phyloP scores from a whole-genome alignment of 2,888 invertebrate genomes.

The Drosophila paracracens region DNA sequence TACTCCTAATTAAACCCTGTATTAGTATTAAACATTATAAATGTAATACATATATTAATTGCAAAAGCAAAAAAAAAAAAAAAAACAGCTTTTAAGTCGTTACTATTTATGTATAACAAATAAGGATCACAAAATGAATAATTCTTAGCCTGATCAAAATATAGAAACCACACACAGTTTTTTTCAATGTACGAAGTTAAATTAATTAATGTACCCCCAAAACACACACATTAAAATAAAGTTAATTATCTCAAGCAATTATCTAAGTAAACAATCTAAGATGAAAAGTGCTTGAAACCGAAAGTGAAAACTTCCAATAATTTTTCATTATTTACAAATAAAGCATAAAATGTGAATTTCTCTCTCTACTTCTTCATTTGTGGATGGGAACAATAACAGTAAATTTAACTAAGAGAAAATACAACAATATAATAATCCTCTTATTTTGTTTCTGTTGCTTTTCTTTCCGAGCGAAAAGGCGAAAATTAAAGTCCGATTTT shows the following conservation, averaged over 20 bases:
- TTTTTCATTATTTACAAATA: constrained; percentile 46
- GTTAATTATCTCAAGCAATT: constrained; percentile 25
- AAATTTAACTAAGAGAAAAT: not conserved
- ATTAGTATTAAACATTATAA: constrained; percentile 64
- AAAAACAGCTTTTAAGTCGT: constrained; percentile 24
- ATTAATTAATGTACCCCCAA: constrained; percentile 50
- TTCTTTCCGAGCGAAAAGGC: not conserved
- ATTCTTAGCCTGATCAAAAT: constrained; percentile 23
- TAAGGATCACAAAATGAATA: constrained; percentile 19
- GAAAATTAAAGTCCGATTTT: not conserved
- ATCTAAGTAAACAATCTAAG: constrained; percentile 3
- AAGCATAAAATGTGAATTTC: constrained; percentile 26
- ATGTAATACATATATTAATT: constrained; percentile 51
- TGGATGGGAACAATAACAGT: not conserved
- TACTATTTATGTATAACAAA: constrained; percentile 26
- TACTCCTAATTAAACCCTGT: constrained; percentile 47
- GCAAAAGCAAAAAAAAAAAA: not conserved
- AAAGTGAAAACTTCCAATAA: not conserved
- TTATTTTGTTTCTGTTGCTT: not conserved
- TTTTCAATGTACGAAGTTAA: constrained; percentile 42
- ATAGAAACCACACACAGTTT: constrained; percentile 22
- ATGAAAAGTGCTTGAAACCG: not conserved
- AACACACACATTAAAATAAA: constrained; percentile 37
- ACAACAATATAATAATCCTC: too few relatives aligned
- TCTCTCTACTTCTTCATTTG: constrained; percentile 13